Conservation (phyloP, 1,140 invertebrate species). For the Piezodorus guildinii region DNA sequence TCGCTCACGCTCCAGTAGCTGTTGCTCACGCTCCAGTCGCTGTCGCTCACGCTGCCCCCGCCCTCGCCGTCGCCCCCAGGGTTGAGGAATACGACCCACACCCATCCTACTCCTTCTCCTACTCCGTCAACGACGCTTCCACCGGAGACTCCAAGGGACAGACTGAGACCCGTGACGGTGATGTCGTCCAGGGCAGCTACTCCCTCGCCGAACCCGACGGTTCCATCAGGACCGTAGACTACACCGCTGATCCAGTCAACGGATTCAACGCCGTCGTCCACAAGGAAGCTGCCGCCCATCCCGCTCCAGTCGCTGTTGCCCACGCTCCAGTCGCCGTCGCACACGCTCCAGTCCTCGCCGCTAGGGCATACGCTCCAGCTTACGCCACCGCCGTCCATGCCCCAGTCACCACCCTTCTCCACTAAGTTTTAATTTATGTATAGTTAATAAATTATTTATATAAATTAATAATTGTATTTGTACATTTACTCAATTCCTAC, state of each 20-base stretch:
- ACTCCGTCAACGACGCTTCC: conserved; percentile 32
- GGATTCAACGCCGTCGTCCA: conserved; percentile 32
- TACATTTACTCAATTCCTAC: too few relatives aligned
- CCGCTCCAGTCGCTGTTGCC: not conserved
- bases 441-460: too few relatives aligned
- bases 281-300: not conserved
- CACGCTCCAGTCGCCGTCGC: conserved; percentile 18
- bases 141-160: conserved; percentile 27
- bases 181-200: conserved; percentile 26
- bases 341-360: not conserved
- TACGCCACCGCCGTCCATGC: too few relatives aligned
- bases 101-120: conserved; percentile 31
- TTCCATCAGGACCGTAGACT: conserved; percentile 29
- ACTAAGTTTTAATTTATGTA: too few relatives aligned
- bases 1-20: too few relatives aligned
- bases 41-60: not conserved
- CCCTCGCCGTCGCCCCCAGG: not conserved
- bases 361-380: not conserved
- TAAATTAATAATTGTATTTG: too few relatives aligned
- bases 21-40: not conserved
- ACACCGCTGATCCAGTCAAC: conserved; percentile 30
- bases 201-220: conserved; percentile 30
- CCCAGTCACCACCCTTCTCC: too few relatives aligned
- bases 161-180: conserved; percentile 25
- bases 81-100: conserved; percentile 14